These are phyloP conservation scores for Eumeta japonica DNA, from an alignment of 1,140 invertebrate species.

Conservation along the genomic window DNA sequence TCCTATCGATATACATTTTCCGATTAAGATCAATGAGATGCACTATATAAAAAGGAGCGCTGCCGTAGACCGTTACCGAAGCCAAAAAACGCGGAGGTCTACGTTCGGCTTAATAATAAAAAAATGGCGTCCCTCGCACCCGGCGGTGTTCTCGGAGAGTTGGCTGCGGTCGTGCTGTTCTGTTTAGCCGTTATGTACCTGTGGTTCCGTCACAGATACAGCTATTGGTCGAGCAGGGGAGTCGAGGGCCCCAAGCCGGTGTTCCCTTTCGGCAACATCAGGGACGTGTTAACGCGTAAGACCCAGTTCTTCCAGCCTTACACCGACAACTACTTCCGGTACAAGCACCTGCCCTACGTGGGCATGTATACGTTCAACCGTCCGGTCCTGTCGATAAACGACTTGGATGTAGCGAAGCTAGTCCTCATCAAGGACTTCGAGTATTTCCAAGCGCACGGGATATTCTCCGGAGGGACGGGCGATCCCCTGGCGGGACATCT, in stretches of 20 bases:
- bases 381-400: slow-evolving; percentile 45
- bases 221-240: slow-evolving; percentile 42
- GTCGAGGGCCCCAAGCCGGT: slow-evolving; percentile 38
- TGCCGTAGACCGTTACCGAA: no score
- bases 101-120: no score
- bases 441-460: slow-evolving; percentile 58
- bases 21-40: no score
- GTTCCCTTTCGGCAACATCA: slow-evolving; percentile 53
- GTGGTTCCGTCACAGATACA: slow-evolving; percentile 45
- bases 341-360: slow-evolving; percentile 38
- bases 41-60: no score
- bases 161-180: no score
- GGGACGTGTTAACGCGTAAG: slow-evolving; percentile 36
- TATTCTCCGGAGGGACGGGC: slow-evolving; percentile 51
- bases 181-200: slow-evolving; percentile 30
- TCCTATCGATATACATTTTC: no score
- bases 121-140: no score
- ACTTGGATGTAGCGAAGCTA: slow-evolving; percentile 57
- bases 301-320: slow-evolving; percentile 43
- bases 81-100: no score
- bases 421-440: slow-evolving; percentile 63
- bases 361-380: slow-evolving; percentile 49
- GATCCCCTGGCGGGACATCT: slow-evolving; percentile 58
- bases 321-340: slow-evolving; percentile 35
- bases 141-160: no score